Evolutionary conservation across 2,888 invertebrate genomes (phyloP), one percentile per base, ranked within the genome.

Genomic region (Idaea dimidiata): DNA sequence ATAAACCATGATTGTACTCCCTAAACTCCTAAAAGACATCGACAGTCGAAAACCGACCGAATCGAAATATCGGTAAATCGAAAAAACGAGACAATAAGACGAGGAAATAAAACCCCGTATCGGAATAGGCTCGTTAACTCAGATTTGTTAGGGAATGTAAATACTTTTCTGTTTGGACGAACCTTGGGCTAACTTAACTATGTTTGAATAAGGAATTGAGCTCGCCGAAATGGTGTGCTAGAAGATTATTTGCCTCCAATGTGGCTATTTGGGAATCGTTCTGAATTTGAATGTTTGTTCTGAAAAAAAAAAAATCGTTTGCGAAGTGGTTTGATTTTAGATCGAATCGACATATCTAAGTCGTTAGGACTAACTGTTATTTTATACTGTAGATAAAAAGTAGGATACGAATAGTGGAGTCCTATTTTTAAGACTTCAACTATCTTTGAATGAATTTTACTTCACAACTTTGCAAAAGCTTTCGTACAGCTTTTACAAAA

Each of bases 111-210:
- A 78, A 72, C 70, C 74, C 72, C 43, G 70, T 72, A 78, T 75
- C 75, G 68, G 70, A 75, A 81, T 77, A 72, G 76, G 79, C 78
- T 83, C 80, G 87, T 87, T 84, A 84, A 79, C 68, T 72, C 67
- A 75, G 80, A 85, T 86, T 87, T 86, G 80, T 81, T 75, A 73
- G 81, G 77, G 68, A 81, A 84, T 77, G 83, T 80, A 87, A 88
- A 88, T 82, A 87, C 70, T 62, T 72, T 71, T 63, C 71, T 80
- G 75, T 83, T 84, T 85, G 82, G 79, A 67, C 74, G 77, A 69
- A 76, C 81, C 82, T 87, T 85, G 82, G 79, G 66, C 74, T 76
- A 69, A 76, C 81, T 82, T 87, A 87, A 88, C 88, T 83, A 81
- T 87, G 87, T 88, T 88, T 87, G 82, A 60, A 59, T 62, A 78